Base-by-base conservation (phyloP, 2,888 invertebrate species). In the Monoplex corrugatus region DNA sequence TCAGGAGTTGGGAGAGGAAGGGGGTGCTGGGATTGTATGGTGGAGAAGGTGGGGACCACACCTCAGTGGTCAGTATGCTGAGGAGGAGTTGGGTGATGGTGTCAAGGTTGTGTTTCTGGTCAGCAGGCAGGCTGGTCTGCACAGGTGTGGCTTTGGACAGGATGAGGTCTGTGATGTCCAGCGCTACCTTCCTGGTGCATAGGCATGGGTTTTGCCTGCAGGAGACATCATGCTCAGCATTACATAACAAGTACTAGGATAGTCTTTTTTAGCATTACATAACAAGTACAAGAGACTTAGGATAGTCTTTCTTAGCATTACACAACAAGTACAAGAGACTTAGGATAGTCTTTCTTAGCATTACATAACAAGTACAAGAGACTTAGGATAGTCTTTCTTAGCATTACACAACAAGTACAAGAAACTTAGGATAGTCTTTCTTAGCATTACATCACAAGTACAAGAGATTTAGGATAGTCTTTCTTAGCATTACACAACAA, bases 121-220 rank as follows among this genome's bases (percentile, higher is more conserved):
- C 35, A 6, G 87, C 6, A 10, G 45, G 35, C 10, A 75, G 45
- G 32, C 0, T 23, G 28, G 40, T 40, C 1, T 10, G 78, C 40
- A 72, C 16, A 38, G 43, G 40, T 23, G 57, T 40, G 13, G 68
- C 32, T 23, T 50, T 40, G 19, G 68, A 50, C 8, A 91, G 16
- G 19, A 92, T 89, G 13, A 89, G 90, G 40, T 89, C 84, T 16
- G 92, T 89, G 16, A 93, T 87, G 57, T 92, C 91, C 35, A 94
- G 88, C 28, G 92, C 91, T 63, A 92, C 92, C 86, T 91, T 92
- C 72, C 93, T 92, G 28, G 93, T 93, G n/a, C 92, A 87, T 68
- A 93, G 82, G 89, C 94, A 94, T 6, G 85, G 80, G 87, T 93
- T 93, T 2, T 80, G 44, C 45, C 94, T 94, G 91, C 43, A 92